phyloP scores from a whole-genome alignment of 2,113 vertebrate genomes.

The Cephalopterus ornatus region DNA sequence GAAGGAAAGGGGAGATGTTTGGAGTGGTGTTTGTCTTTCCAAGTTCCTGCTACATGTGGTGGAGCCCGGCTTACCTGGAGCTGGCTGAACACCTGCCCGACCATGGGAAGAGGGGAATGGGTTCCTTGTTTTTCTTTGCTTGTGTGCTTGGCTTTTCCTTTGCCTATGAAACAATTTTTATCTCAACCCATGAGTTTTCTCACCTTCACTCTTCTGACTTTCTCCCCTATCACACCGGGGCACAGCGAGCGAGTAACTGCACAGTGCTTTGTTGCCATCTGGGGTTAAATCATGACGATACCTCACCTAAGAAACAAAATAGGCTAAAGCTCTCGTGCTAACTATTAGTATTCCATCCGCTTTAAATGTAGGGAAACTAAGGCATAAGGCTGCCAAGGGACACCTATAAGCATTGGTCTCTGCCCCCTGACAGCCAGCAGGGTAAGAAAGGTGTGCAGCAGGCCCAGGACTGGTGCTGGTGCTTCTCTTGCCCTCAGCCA shows the following conservation, averaged over 20 bases:
- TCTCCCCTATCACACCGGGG: too few species aligned
- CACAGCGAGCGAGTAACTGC: background rate
- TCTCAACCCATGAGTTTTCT: background rate
- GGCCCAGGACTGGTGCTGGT: too few species aligned
- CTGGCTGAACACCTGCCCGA: background rate
- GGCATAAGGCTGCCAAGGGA: background rate
- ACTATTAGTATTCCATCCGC: background rate
- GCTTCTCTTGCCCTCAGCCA: background rate
- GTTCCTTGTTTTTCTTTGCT: background rate
- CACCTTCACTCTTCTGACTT: background rate
- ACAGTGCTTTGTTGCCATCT: background rate
- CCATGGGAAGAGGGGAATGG: background rate
- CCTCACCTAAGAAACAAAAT: background rate
- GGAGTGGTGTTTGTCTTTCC: background rate
- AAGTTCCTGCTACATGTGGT: too few species aligned
- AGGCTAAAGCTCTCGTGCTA: background rate
- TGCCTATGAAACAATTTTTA: background rate
- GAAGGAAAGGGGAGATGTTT: accelerated
- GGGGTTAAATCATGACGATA: background rate
- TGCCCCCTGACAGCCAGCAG: background rate
- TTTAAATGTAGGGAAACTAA: background rate
- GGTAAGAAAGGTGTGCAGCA: background rate
- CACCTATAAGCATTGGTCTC: background rate
- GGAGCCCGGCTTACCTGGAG: background rate
- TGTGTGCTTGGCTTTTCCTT: background rate